A percentile compares a stretch with the other conserved stretches of the same genome.
phyloP scores from a whole-genome alignment of 2,888 invertebrate species.

The Caenorhabditis virilis region DNA sequence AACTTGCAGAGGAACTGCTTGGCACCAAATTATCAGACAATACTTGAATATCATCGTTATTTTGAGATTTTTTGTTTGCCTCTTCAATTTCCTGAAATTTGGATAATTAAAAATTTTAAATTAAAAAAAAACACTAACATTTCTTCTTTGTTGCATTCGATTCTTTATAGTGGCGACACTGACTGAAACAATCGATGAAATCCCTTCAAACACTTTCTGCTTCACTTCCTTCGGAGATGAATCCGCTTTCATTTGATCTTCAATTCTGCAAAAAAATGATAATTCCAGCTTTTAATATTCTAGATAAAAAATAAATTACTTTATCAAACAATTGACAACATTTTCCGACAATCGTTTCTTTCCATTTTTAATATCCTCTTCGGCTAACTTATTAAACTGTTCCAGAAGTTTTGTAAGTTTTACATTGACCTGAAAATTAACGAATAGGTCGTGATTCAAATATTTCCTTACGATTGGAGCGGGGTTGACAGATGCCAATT shows the following conservation, averaged over 20 bases:
- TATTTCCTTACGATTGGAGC: too few relatives aligned
- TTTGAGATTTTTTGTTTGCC: background rate
- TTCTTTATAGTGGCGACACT: background rate
- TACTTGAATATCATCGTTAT: slow-evolving; percentile 1
- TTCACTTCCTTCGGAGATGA: background rate
- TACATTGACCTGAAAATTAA: too few relatives aligned
- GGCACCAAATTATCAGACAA: background rate
- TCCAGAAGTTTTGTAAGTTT: too few relatives aligned
- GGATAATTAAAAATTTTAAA: too few relatives aligned
- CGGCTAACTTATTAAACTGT: too few relatives aligned
- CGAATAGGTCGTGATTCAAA: too few relatives aligned
- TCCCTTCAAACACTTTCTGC: background rate
- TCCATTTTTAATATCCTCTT: background rate
- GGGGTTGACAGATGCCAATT: too few relatives aligned
- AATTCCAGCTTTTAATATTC: background rate
- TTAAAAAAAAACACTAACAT: too few relatives aligned
- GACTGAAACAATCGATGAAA: background rate
- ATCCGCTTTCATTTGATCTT: background rate
- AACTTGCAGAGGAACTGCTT: background rate
- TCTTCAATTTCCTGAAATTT: too few relatives aligned
- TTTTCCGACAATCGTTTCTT: slow-evolving; percentile 1
- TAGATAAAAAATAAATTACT: background rate
- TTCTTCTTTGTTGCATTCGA: background rate
- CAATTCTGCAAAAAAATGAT: background rate
- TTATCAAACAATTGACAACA: background rate